phyloP scores from a whole-genome alignment of 2,888 invertebrate genomes.

The Clunio marinus region DNA sequence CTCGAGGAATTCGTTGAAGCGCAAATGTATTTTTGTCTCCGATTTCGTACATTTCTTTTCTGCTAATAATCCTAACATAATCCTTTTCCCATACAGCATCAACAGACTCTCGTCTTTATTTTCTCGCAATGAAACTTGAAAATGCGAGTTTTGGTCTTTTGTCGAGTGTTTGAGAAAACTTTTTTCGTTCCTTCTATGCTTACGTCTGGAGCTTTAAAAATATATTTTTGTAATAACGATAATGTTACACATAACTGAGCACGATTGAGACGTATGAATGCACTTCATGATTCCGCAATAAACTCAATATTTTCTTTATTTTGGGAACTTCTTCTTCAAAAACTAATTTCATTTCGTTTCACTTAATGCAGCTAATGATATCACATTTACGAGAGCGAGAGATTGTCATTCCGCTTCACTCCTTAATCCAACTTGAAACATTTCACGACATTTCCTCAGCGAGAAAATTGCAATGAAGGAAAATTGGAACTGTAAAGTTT shows the following conservation, averaged over 20 bases:
- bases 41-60: constrained; percentile 2
- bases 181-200: too few relatives aligned
- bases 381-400: constrained; percentile 1
- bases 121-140: background rate
- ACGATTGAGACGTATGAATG: constrained; percentile 24
- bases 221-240: constrained; percentile 22
- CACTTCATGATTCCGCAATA: constrained; percentile 35
- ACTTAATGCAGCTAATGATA: constrained; percentile 25
- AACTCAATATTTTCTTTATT: too few relatives aligned
- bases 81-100: constrained; percentile 31
- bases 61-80: constrained; percentile 27
- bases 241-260: constrained; percentile 6
- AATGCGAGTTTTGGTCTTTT: constrained; percentile 2
- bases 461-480: background rate
- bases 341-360: constrained; percentile 24
- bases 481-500: constrained; percentile 1
- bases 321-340: background rate
- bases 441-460: background rate
- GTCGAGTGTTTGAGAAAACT: background rate
- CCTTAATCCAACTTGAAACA: constrained; percentile 5
- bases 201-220: background rate
- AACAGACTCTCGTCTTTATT: background rate
- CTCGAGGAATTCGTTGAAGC: background rate
- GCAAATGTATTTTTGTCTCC: constrained; percentile 5
- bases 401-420: background rate